Evolutionary conservation across 2,888 invertebrate species (phyloP).

Genomic region (Eupelmus urozonus): DNA sequence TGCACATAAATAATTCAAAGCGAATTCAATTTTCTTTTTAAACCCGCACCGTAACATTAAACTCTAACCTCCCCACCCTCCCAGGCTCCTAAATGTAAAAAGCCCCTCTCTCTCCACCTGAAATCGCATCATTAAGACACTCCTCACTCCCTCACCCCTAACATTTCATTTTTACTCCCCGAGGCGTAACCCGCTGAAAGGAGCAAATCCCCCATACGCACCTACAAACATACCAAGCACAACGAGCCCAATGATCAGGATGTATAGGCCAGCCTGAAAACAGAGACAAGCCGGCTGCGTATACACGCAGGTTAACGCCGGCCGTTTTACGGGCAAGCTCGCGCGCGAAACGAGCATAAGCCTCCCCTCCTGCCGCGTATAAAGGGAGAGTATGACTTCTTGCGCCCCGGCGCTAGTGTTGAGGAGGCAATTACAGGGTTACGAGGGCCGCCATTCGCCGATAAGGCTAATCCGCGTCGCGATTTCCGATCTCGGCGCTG

Average conservation of each 20-base stretch:
- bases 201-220: no score
- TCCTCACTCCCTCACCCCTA: not conserved
- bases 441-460: constrained; percentile 12
- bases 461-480: constrained; percentile 30
- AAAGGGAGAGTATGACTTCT: constrained; percentile 4
- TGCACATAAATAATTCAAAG: not conserved
- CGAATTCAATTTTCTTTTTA: not conserved
- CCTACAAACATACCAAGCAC: no score
- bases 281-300: not conserved
- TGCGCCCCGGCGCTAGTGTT: not conserved
- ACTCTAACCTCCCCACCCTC: not conserved
- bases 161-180: constrained; percentile 24
- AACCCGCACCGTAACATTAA: not conserved
- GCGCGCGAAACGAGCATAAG: not conserved
- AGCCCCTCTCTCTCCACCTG: not conserved
- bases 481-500: constrained; percentile 7
- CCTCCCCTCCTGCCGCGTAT: not conserved
- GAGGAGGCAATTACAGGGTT: constrained; percentile 48
- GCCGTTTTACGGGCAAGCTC: not conserved
- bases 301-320: constrained; percentile 1
- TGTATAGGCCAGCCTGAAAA: not conserved
- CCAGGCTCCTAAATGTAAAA: constrained; percentile 15
- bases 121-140: constrained; percentile 26
- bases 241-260: constrained; percentile 5
- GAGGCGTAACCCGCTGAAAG: constrained; percentile 4